These are phyloP conservation scores for Xanthorhoe designata DNA, from an alignment of 2,888 invertebrate species.

Conservation along the genomic window DNA sequence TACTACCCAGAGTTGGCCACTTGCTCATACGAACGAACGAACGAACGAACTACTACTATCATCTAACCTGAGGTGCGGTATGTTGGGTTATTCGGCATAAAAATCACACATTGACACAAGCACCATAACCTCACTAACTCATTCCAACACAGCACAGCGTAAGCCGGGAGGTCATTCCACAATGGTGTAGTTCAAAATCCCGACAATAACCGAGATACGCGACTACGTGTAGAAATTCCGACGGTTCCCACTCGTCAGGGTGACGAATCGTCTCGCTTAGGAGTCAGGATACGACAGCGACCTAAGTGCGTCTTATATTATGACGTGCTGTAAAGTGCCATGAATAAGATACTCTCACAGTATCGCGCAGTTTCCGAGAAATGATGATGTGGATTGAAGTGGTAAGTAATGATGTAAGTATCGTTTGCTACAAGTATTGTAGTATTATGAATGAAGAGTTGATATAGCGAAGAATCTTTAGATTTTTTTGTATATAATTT, in stretches of 20 bases:
- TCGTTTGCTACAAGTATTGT: background rate
- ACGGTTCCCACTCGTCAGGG: conserved; percentile 33
- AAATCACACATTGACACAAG: too few relatives aligned
- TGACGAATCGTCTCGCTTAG: conserved; percentile 20
- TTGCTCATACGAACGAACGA: too few relatives aligned
- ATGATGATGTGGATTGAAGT: too few relatives aligned
- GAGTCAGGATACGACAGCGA: conserved; percentile 11
- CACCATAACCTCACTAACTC: conserved; percentile 5
- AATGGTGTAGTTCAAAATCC: conserved; percentile 61
- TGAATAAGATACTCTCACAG: conserved; percentile 1
- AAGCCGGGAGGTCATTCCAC: conserved; percentile 49
- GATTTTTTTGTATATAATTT: too few relatives aligned
- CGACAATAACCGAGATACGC: conserved; percentile 57
- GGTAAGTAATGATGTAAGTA: background rate
- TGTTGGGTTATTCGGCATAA: too few relatives aligned
- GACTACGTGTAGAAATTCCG: conserved; percentile 40
- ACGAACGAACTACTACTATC: too few relatives aligned
- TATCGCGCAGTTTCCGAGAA: background rate
- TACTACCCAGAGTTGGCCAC: too few relatives aligned
- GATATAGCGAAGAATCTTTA: too few relatives aligned
- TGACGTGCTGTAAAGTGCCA: conserved; percentile 13
- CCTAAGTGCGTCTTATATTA: conserved; percentile 13
- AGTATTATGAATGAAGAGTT: too few relatives aligned
- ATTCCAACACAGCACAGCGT: conserved; percentile 24
- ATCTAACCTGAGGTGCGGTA: too few relatives aligned